Evolutionary conservation across 2,113 vertebrate species (phyloP), one percentile per base, ranked within the genome.

Genomic region (Embiotoca jacksoni): DNA sequence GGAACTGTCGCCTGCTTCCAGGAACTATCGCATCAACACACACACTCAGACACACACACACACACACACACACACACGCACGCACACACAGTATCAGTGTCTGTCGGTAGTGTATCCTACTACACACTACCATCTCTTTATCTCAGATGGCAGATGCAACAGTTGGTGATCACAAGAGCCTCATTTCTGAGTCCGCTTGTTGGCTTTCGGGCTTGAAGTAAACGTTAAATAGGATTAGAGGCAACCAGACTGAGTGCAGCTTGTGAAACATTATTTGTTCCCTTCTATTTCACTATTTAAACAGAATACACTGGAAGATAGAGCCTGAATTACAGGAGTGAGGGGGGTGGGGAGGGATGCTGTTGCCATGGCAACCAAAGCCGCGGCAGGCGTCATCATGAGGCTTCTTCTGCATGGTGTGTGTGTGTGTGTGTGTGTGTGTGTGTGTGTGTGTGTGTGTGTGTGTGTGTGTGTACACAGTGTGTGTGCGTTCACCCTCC

Each of bases 281-380:
- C 6, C 46, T 41, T 70, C 37, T 61, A n/a, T 75, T 75, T 82
- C 16, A 58, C 15, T 71, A 75, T 92, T 89, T 78, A 55, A 80
- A 79, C 61, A 86, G 50, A 88, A 81, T 58, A 57, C 35, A 67
- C 44, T 3, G 14, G n/a, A 59, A 36, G 65, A 78, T n/a, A 67
- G 37, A 72, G 50, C n/a, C 66, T 55, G 54, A 74, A 62, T 68
- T 72, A 82, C 60, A 81, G 46, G 55, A 80, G 63, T 2, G 66
- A 31, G 41, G 41, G 56, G 36, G 41, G 31, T n/a, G 57, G 53
- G 32, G 69, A 67, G 80, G 60, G 85, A 55, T 77, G 83, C 88
- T 90, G 92, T 93, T 93, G 84, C 91, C 75, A 88, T 47, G 69
- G 88, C 78, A 89, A 92, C 92, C 71, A 4, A 70, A 82, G 91